phyloP scores from a whole-genome alignment of 2,113 vertebrate genomes.

The Phalacrocorax carbo region DNA sequence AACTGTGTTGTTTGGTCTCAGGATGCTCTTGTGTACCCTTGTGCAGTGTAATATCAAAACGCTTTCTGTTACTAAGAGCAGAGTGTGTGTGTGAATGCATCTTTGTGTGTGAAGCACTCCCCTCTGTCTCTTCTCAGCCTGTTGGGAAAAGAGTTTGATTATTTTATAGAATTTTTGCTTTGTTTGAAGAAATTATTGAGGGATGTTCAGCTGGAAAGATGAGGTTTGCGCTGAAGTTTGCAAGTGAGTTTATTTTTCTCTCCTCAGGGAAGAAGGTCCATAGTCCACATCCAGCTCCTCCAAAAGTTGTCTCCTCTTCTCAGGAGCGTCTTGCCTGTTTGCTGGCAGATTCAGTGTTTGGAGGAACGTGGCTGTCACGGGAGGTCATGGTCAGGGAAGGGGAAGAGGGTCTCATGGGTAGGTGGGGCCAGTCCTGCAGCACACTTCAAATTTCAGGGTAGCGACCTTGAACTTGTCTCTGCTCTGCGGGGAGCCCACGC shows the following conservation, averaged over 20 bases:
- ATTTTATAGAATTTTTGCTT: slow-evolving; percentile 1
- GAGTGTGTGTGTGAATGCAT: neutral
- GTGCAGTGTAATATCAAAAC: slow-evolving; percentile 12
- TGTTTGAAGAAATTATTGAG: slow-evolving; percentile 37
- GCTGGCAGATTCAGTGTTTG: neutral
- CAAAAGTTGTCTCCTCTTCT: neutral
- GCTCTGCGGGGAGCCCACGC: neutral
- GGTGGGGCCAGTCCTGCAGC: neutral
- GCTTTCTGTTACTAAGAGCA: neutral
- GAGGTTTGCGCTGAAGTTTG: neutral
- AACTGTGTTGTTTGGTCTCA: slow-evolving; percentile 24
- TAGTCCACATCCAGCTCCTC: neutral
- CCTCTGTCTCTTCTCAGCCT: neutral
- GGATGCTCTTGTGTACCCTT: neutral
- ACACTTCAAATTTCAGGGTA: neutral
- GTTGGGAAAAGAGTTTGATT: neutral
- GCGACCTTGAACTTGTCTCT: neutral
- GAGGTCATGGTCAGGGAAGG: neutral
- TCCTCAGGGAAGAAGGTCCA: neutral
- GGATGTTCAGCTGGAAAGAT: neutral
- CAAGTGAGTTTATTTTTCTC: slow-evolving; percentile 31
- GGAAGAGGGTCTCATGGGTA: neutral
- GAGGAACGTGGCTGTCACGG: neutral
- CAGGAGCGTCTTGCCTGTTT: neutral
- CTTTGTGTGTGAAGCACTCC: neutral